A percentile compares a stretch with the other conserved stretches of the same genome.
Evolutionary conservation across 1,140 invertebrate species (phyloP).

Genomic region (Yoshiicerus persimilis): DNA sequence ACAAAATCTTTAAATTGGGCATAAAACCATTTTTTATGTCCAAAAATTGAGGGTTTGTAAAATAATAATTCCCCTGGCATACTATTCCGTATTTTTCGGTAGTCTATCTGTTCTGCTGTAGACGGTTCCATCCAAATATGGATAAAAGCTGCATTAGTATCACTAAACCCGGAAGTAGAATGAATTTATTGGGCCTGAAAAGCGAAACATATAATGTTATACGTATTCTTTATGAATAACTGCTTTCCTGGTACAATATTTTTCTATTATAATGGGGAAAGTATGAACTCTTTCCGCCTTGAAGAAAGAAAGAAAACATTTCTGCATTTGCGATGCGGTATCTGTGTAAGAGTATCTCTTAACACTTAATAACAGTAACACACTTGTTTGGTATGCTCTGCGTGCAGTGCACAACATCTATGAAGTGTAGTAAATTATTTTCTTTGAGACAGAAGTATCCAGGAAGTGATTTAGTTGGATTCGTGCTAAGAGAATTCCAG

Average conservation of each 20-base stretch:
- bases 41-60: too few relatives aligned
- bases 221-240: too few relatives aligned
- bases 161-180: neutral
- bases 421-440: conserved; percentile 1
- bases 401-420: neutral
- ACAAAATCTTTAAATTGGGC: too few relatives aligned
- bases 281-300: neutral
- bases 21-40: too few relatives aligned
- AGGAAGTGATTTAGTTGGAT: conserved; percentile 16
- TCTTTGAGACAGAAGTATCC: conserved; percentile 1
- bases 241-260: neutral
- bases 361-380: neutral
- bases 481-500: neutral
- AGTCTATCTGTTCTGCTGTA: neutral
- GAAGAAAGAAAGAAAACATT: neutral
- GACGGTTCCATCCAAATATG: neutral
- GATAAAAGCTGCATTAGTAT: neutral
- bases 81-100: neutral
- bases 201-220: too few relatives aligned
- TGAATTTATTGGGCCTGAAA: neutral
- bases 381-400: neutral
- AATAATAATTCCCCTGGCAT: too few relatives aligned
- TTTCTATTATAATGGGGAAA: neutral
- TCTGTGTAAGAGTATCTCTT: neutral
- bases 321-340: neutral